Evolutionary conservation across 2,797 vertebrate species (phyloP).

Genomic region (Xyrichtys novacula): DNA sequence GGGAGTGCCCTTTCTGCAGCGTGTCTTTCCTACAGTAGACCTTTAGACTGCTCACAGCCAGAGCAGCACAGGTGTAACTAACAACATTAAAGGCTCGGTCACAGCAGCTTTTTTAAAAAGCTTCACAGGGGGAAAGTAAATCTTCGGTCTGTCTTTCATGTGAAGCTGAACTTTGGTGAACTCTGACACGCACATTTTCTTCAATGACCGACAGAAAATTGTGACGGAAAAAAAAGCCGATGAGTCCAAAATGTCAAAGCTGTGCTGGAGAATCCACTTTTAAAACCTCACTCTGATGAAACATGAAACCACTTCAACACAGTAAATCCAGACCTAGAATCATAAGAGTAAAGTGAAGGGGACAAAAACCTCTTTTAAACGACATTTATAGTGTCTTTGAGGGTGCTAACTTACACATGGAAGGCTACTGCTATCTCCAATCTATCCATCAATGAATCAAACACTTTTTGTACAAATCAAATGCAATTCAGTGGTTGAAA

Average conservation of each 20-base stretch:
- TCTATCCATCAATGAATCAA: too few species aligned
- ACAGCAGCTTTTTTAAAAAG: background rate
- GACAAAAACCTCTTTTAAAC: too few species aligned
- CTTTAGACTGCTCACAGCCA: background rate
- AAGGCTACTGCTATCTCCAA: too few species aligned
- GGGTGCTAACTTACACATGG: too few species aligned
- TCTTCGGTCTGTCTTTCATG: background rate
- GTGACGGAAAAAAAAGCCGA: background rate
- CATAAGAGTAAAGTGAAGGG: too few species aligned
- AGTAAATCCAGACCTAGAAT: background rate
- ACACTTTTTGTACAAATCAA: too few species aligned
- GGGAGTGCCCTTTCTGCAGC: background rate
- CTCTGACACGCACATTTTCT: background rate
- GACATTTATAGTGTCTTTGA: too few species aligned
- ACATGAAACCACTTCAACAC: background rate
- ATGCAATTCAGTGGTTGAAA: too few species aligned
- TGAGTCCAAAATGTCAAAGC: background rate
- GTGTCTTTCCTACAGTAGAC: background rate
- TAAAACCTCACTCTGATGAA: background rate
- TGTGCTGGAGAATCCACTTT: background rate
- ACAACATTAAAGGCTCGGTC: slow-evolving; percentile 3
- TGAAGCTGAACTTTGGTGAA: slow-evolving; percentile 1
- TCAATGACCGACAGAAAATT: background rate
- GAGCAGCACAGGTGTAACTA: slow-evolving; percentile 9
- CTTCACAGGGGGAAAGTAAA: background rate